Evolutionary conservation across 2,113 vertebrate species (phyloP), one percentile per base, ranked within the genome.

Genomic region (Malurus elegans): DNA sequence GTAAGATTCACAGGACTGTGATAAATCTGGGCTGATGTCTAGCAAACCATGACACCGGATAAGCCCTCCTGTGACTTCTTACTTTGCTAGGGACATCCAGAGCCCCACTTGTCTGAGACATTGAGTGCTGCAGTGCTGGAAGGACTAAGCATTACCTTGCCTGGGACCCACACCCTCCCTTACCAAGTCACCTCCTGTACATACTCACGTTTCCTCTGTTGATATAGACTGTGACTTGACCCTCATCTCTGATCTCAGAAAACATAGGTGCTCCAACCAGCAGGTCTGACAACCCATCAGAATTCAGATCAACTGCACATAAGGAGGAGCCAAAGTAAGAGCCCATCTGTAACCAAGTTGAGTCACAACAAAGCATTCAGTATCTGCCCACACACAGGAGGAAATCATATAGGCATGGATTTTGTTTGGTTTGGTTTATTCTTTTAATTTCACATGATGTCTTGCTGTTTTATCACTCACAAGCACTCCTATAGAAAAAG

Each of bases 311-410:
- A 98, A 99, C 99, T 98, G 99, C 99, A 97, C 99, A 99, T 97
- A 99, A 98, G 98, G 99, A 99, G 98, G 99, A 99, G 98, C 99
- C 99, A 99, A 99, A 99, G 99, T 99, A 99, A 98, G 99, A 99
- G 98, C 99, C 99, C 99, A 99, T 99, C 99, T 99, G 99, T 95
- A 99, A 99, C 98, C 98, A 98, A 99, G 98, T 87, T 94, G 97
- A 99, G 98, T 98, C 97, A 98, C 97, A 97, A 98, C 97, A 99
- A 97, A 99, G 98, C 97, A 96, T 98, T 98, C 98, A 98, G 98
- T 99, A 98, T 97, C 93, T 86, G 96, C 94, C 93, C 95, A 95
- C 85, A 86, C 61, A 92, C 86, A 93, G 76, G 40, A 85, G n/a
- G 80, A 91, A 88, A 83, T 96, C 28, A 97, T 78, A 96, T 13